Evolutionary conservation across 2,888 invertebrate genomes (phyloP), one percentile per base, ranked within the genome.

Genomic region (Nomada flava): DNA sequence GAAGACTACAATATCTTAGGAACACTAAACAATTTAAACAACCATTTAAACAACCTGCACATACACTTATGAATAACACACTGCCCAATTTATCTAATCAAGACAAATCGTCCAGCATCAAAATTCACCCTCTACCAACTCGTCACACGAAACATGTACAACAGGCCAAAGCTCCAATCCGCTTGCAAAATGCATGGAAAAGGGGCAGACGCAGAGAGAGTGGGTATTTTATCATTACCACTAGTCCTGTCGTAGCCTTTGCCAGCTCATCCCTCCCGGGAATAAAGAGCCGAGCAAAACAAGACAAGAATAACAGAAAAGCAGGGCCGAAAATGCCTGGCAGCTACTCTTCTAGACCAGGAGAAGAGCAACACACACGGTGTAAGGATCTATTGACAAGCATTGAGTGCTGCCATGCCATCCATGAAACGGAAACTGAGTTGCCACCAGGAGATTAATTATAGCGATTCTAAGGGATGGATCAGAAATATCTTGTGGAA

Each of bases 391-490:
- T 67, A 87, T 85, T 87, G 76, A 75, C 65, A 75, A 52, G 72
- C 64, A 65, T 73, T 52, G 70, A 42, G 57, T 44, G 68, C 64
- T 50, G 50, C 60, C 67, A 20, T 59, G 59, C 62, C 63, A 60
- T 55, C 81, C 62, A 64, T 75, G 86, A 80, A 78, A 76, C 88
- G 84, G 82, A 88, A 88, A 75, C 81, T 64, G 64, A 81, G 82
- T 79, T 77, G 79, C 73, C 86, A 77, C 76, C 75, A 77, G 76
- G 83, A 88, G 87, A 87, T 87, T 87, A 88, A 87, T 87, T 87
- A 88, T 85, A 62, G 85, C 79, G 79, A 86, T 86, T 83, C 88
- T 76, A 75, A 83, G 74, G 86, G 76, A 82, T 77, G 77, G 72
- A 88, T 80, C 77, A 70, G 64, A 62, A 53, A 73, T 74, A 74